Evolutionary conservation across 2,888 invertebrate genomes (phyloP), one percentile per base, ranked within the genome.

Genomic region (Aphodius sticticus): DNA sequence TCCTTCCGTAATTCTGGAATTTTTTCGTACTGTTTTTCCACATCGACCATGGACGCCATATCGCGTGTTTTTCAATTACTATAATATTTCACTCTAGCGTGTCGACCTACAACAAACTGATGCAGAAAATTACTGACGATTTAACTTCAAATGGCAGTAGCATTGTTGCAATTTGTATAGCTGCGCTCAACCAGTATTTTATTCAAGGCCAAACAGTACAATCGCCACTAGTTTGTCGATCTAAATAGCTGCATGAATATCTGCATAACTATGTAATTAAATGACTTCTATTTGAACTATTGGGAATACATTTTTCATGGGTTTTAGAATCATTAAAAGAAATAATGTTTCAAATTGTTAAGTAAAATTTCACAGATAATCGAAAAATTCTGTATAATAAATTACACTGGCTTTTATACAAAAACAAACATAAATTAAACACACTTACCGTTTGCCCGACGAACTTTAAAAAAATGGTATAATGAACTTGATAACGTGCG

Each of bases 1-100:
- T 91, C 89, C 0, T 91, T 90, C 14, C 91, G 92, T 76, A 95
- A 89, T 53, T 91, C 90, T 0, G 92, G 91, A 86, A 93, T 92
- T 84, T 91, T 93, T 81, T 91, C 90, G 85, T 93, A 92, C 84
- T 94, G 93, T 76, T 92, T 90, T 75, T 92, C 91, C 83, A 90
- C 87, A 1, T 78, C 81, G 2, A 76, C 74, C 7, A 77, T 12
- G 53, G 53, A 9, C 53, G 53, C 6, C 53, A 53, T 53, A 3
- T 53, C 53, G 53, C 12, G 53, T 9, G 53, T 53, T 53, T 53
- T 53, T 53, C 53, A 53, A 53, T 53, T 12, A 53, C 53, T 26
- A 26, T 26, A 53, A 12, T 53, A 53, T 0, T 12, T 53, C 4
- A 12, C 7, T 2, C 1, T 53, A 53, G 53, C 53, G 53, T 53